These are phyloP conservation scores for Stegana nigrithorax DNA, from an alignment of 2,888 invertebrate genomes.

Conservation along the genomic window DNA sequence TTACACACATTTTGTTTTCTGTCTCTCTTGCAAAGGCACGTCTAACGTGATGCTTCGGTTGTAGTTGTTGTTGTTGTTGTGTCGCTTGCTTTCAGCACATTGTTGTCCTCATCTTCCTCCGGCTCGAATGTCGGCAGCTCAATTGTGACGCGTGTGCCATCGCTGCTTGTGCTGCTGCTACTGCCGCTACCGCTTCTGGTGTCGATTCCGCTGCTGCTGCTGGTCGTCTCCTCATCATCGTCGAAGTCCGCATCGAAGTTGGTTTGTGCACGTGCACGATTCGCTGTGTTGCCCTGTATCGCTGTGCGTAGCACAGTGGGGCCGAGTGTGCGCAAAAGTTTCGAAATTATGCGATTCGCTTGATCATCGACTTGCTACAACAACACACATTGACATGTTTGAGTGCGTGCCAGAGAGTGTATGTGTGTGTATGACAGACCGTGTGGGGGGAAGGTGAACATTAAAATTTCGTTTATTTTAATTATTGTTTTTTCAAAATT, in stretches of 20 bases:
- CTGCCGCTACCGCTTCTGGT: conserved; percentile 38
- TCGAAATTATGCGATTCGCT: conserved; percentile 64
- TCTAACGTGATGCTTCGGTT: conserved; percentile 19
- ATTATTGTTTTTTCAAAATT: too few relatives aligned
- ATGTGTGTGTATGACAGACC: conserved; percentile 16
- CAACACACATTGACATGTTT: conserved; percentile 42
- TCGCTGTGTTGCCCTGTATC: conserved; percentile 64
- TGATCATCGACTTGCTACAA: conserved; percentile 69
- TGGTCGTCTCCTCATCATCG: conserved; percentile 64
- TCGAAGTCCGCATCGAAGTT: conserved; percentile 71
- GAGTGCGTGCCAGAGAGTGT: not conserved
- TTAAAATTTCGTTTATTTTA: too few relatives aligned
- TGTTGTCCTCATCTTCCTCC: conserved; percentile 72
- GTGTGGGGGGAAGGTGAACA: not conserved
- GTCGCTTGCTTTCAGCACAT: conserved; percentile 66
- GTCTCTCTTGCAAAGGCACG: conserved; percentile 12
- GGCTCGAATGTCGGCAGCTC: conserved; percentile 77
- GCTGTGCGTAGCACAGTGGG: conserved; percentile 73
- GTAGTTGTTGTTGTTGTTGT: conserved; percentile 31
- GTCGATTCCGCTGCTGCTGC: conserved; percentile 43
- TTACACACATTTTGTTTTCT: conserved; percentile 32
- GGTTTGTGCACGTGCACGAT: conserved; percentile 67
- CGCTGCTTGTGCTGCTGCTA: conserved; percentile 40
- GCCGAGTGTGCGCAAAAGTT: conserved; percentile 80
- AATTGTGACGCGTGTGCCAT: conserved; percentile 73